Conservation (phyloP, 2,888 invertebrate species). For the Ichneumon xanthorius region DNA sequence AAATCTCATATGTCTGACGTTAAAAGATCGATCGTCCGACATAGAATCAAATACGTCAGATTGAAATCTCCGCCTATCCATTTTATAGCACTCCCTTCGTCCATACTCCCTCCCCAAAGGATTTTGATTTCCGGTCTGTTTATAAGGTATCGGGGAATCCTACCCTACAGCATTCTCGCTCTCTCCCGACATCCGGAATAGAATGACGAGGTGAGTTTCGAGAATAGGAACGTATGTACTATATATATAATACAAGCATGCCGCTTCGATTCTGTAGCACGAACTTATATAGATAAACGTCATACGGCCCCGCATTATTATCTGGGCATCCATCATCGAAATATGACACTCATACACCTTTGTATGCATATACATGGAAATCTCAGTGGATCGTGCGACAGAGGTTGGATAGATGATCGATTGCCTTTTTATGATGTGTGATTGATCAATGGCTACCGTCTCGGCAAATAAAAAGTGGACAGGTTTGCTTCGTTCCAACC, state of each 20-base stretch:
- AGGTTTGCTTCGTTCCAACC: not conserved
- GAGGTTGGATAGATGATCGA: slow-evolving; percentile 75
- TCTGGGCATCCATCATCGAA: slow-evolving; percentile 80
- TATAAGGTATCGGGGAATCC: slow-evolving; percentile 4
- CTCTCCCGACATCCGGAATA: slow-evolving; percentile 14
- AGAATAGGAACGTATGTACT: slow-evolving; percentile 31
- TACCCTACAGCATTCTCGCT: not conserved
- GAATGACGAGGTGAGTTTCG: slow-evolving; percentile 23
- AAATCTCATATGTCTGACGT: slow-evolving; percentile 45
- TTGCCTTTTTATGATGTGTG: slow-evolving; percentile 72
- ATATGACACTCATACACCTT: slow-evolving; percentile 79
- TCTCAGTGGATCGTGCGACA: slow-evolving; percentile 42
- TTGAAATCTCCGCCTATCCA: slow-evolving; percentile 47
- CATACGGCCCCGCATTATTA: slow-evolving; percentile 72
- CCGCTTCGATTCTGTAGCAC: not conserved
- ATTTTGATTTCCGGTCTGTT: slow-evolving; percentile 41
- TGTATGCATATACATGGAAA: slow-evolving; percentile 37
- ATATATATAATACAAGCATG: slow-evolving; percentile 32
- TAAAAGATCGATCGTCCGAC: slow-evolving; percentile 43
- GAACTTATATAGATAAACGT: slow-evolving; percentile 30
- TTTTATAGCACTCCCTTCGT: slow-evolving; percentile 38
- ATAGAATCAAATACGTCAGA: slow-evolving; percentile 51
- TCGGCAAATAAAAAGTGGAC: slow-evolving; percentile 13
- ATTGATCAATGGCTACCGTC: slow-evolving; percentile 73
- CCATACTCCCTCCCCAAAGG: slow-evolving; percentile 4